A percentile compares a stretch with the other conserved stretches of the same genome.
phyloP scores from a whole-genome alignment of 2,888 invertebrate genomes.

The Phaonia tiefii region DNA sequence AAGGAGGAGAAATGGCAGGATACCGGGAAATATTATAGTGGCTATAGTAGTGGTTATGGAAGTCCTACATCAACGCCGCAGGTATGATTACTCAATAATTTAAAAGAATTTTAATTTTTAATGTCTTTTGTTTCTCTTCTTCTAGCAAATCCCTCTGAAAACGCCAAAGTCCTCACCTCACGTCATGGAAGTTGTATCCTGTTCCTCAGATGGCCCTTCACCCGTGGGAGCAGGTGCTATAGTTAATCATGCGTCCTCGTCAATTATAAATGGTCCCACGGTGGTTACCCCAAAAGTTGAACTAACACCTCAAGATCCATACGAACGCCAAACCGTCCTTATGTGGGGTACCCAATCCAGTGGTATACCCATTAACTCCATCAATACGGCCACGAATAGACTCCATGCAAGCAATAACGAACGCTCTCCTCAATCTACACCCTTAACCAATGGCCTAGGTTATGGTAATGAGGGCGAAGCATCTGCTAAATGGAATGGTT shows the following conservation, averaged over 20 bases:
- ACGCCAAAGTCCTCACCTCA: constrained; percentile 81
- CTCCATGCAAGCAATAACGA: constrained; percentile 60
- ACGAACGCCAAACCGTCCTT: constrained; percentile 91
- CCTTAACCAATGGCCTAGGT: constrained; percentile 78
- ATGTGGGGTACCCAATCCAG: constrained; percentile 90
- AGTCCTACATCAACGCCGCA: constrained; percentile 80
- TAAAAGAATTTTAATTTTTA: neutral
- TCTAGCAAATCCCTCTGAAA: constrained; percentile 78
- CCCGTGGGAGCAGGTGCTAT: constrained; percentile 73
- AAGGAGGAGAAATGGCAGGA: constrained; percentile 81
- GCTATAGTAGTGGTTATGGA: constrained; percentile 80
- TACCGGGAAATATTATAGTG: constrained; percentile 82
- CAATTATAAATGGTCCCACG: constrained; percentile 67
- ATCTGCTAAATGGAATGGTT: constrained; percentile 76
- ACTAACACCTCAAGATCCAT: constrained; percentile 77
- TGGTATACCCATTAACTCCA: constrained; percentile 79
- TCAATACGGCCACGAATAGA: constrained; percentile 63
- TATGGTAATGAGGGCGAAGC: constrained; percentile 70
- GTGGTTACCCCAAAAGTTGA: constrained; percentile 79
- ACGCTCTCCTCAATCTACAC: constrained; percentile 79
- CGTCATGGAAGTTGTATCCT: constrained; percentile 80
- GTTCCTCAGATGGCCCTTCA: constrained; percentile 80
- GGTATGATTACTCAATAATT: constrained; percentile 70
- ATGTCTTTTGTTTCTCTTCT: constrained; percentile 16
- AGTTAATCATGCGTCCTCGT: constrained; percentile 68